Conservation (phyloP, 2,113 vertebrate species). For the Grammomys dolichurus region DNA sequence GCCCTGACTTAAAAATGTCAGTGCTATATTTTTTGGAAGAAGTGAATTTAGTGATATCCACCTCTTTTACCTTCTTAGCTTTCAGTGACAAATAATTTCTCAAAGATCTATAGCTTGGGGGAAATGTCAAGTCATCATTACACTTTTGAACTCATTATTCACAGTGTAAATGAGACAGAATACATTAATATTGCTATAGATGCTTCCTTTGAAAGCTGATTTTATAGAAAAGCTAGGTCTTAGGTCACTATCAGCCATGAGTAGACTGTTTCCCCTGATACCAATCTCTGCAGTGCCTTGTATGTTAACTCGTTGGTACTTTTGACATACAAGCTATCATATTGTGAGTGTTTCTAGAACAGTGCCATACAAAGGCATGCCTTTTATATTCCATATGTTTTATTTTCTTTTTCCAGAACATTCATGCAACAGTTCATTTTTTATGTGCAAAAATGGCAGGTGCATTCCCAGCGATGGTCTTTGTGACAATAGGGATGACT, state of each 20-base stretch:
- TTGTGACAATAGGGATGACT: slow-evolving; percentile 95
- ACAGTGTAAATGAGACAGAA: slow-evolving; percentile 28
- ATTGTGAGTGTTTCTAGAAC: slow-evolving; percentile 56
- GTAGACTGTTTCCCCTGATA: not conserved
- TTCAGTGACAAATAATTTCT: slow-evolving; percentile 62
- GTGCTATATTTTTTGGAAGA: slow-evolving; percentile 53
- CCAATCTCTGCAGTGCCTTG: not conserved
- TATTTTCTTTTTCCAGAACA: slow-evolving; percentile 91
- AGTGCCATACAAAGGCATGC: slow-evolving; percentile 22
- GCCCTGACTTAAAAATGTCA: slow-evolving; percentile 70
- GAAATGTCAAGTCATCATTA: slow-evolving; percentile 62
- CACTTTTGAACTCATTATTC: slow-evolving; percentile 55
- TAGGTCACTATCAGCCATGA: not conserved
- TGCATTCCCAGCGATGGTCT: slow-evolving; percentile 92
- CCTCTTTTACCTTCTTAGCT: slow-evolving; percentile 51
- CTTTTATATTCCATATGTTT: slow-evolving; percentile 77
- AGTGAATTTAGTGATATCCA: slow-evolving; percentile 44
- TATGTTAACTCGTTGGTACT: slow-evolving; percentile 11
- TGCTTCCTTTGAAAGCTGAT: slow-evolving; percentile 40
- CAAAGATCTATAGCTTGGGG: slow-evolving; percentile 42
- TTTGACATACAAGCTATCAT: slow-evolving; percentile 2
- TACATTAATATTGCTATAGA: slow-evolving; percentile 15
- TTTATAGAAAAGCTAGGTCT: slow-evolving; percentile 28
- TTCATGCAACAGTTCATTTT: slow-evolving; percentile 98
- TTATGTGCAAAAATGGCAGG: slow-evolving; percentile 98